Conservation (phyloP, 2,113 vertebrate genomes). For the Myotis lucifugus region DNA sequence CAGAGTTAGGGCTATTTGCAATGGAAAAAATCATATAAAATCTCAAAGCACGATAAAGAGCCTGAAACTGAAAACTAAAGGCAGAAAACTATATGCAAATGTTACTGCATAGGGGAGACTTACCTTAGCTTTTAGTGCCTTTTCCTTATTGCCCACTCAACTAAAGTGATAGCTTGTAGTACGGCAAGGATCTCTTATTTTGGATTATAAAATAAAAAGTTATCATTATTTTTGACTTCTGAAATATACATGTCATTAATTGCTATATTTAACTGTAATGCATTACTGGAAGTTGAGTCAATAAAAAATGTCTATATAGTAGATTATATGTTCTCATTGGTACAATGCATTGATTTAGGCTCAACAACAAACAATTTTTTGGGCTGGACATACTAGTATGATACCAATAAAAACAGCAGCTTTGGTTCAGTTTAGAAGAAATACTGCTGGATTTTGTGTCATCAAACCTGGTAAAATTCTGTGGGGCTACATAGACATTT, state of each 20-base stretch:
- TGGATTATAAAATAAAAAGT: neutral
- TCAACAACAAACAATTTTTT: neutral
- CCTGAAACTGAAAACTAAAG: neutral
- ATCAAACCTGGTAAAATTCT: neutral
- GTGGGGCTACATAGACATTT: neutral
- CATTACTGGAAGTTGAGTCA: neutral
- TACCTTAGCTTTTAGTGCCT: neutral
- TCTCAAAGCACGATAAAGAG: neutral
- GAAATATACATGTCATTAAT: neutral
- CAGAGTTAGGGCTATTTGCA: neutral
- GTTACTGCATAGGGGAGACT: neutral
- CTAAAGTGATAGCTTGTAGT: neutral
- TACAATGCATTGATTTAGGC: neutral
- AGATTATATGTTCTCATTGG: neutral
- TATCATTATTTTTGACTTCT: slow-evolving; percentile 30
- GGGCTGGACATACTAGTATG: neutral
- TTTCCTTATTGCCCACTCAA: neutral
- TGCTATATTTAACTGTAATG: neutral
- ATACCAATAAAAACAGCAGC: neutral
- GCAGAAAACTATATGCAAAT: neutral
- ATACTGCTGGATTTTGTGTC: neutral
- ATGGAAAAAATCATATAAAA: neutral
- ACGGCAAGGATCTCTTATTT: neutral
- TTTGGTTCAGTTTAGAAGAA: neutral
- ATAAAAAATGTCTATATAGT: neutral